Evolutionary conservation across 2,888 invertebrate species (phyloP), one percentile per base, ranked within the genome.

Genomic region (Agrotis clavis): DNA sequence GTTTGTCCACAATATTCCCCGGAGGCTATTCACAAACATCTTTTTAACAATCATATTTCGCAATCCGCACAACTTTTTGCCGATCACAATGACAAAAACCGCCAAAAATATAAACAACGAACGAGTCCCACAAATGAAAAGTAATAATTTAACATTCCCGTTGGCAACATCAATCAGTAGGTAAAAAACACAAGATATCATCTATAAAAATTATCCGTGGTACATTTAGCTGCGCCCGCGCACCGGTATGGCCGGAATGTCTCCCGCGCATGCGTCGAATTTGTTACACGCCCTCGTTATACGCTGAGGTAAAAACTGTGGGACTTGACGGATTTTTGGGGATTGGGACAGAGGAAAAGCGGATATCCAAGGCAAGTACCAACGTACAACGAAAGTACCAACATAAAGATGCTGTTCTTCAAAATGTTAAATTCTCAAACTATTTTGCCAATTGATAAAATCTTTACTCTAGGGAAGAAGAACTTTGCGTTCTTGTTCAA

Each of bases 281-380:
- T 93, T 92, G 93, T 92, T 91, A 93, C 94, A 92, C 90, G 86
- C 85, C 74, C 92, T 92, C 92, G 91, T 92, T 92, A 90, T 89
- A 85, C 83, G 86, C 80, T 67, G 66, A 50, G 74, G 90, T 90
- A 92, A 93, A 94, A 93, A 93, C 87, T 89, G 86, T 87, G 86
- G 71, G 83, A 87, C 87, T 89, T 89, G 90, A 92, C 90, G 86
- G 90, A 88, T 87, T 90, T 91, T 87, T 79, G 86, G 74, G 48
- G 83, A 48, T 75, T 86, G 88, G 89, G 77, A 18, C 68, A 86
- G 81, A 74, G 25, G n/a, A 67, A 19, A 67, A 66, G 74, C 64
- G 64, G 63, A 11, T 9, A 9, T 6, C 16, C 11, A 6, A n/a
- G n/a, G n/a, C n/a, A n/a, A 0, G 3, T 21, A 16, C 4, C 7